Base-by-base conservation (phyloP, 2,797 vertebrate genomes). In the Lagocephalus sceleratus region DNA sequence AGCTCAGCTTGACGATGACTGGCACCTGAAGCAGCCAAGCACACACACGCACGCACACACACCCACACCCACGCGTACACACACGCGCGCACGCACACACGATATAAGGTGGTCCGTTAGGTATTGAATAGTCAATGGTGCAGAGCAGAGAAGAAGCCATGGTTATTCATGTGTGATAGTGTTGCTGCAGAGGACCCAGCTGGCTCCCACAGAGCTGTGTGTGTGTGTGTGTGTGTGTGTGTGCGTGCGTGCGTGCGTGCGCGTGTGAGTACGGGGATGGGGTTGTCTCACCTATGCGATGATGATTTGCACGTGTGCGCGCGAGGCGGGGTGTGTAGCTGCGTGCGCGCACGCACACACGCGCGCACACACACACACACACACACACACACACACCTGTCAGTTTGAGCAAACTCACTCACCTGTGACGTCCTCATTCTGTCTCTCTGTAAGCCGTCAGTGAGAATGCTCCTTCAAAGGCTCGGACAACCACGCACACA, bases 341-440 rank as follows among this genome's bases (percentile, higher is more conserved):
- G 53, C 49, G 57, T 40, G 63, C 41, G n/a, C n/a, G n/a, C n/a
- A n/a, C n/a, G n/a, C n/a, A n/a, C n/a, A n/a, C n/a, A n/a, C n/a
- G n/a, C n/a, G n/a, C n/a, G n/a, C n/a, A n/a, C n/a, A n/a, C n/a
- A n/a, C n/a, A n/a, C n/a, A n/a, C n/a, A n/a, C n/a, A n/a, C n/a
- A n/a, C n/a, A n/a, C n/a, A n/a, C n/a, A n/a, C n/a, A n/a, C n/a
- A 44, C 45, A 53, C 53, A 75, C 71, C 72, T 86, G 84, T 87
- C 86, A 87, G 73, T 79, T 80, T 73, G 67, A 76, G 77, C 61
- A 78, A 69, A 85, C 72, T 82, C 86, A 81, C 70, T 87, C 86
- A 87, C 85, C 82, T 87, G 83, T 87, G 83, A 88, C 80, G 81
- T 89, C 86, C 88, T 86, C 85, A 88, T 87, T 88, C 86, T 88